Evolutionary conservation across 2,888 invertebrate species (phyloP).

Genomic region (Suillia variegata): DNA sequence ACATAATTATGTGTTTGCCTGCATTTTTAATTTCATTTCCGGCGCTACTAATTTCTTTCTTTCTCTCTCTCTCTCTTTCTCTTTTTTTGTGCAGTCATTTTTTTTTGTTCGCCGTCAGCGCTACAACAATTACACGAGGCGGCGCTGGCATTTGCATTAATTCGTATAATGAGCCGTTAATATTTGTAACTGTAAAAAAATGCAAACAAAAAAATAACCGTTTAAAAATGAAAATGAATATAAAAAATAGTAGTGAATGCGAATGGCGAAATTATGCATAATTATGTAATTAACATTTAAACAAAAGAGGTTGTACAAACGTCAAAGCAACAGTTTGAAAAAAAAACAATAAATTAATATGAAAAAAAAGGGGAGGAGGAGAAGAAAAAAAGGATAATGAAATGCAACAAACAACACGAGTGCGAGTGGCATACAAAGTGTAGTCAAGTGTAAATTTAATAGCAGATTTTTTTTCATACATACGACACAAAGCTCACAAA

Average conservation of each 20-base stretch:
- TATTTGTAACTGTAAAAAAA: constrained; percentile 24
- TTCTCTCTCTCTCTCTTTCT: too few relatives aligned
- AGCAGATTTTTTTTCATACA: constrained; percentile 31
- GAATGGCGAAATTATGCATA: constrained; percentile 47
- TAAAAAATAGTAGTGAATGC: constrained; percentile 11
- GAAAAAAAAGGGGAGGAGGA: too few relatives aligned
- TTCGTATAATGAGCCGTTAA: constrained; percentile 48
- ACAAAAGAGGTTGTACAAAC: not conserved
- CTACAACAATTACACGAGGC: constrained; percentile 19
- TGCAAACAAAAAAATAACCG: constrained; percentile 2
- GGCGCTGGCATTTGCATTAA: constrained; percentile 26
- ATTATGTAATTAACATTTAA: constrained; percentile 58
- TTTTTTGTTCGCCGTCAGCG: constrained; percentile 13
- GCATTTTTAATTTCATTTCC: constrained; percentile 7
- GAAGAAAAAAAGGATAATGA: too few relatives aligned
- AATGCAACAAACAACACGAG: too few relatives aligned
- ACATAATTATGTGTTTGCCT: constrained; percentile 41
- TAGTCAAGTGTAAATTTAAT: not conserved
- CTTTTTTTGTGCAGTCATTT: too few relatives aligned
- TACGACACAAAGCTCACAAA: not conserved
- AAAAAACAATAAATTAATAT: constrained; percentile 29
- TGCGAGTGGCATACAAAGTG: not conserved
- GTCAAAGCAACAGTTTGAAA: constrained; percentile 10
- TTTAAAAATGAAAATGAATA: constrained; percentile 11
- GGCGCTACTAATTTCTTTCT: too few relatives aligned